Evolutionary conservation across 2,113 vertebrate species (phyloP).

Genomic region (Calidris pugnax): DNA sequence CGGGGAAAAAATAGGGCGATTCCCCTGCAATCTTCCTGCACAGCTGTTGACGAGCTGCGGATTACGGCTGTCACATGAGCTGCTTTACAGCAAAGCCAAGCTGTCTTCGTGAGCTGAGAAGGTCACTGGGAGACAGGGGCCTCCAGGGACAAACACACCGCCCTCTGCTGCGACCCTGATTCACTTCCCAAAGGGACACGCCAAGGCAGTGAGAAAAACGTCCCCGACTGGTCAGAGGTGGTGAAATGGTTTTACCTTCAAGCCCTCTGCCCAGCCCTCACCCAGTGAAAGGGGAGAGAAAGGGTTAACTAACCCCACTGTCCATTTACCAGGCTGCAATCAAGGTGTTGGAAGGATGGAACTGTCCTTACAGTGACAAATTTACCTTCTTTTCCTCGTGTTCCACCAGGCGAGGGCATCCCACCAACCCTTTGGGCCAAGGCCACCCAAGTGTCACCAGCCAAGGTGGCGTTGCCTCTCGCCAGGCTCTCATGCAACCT

Average conservation of each 20-base stretch:
- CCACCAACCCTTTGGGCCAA: accelerated
- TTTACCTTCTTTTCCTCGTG: neutral
- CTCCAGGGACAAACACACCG: neutral
- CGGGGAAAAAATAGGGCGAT: conserved; percentile 82
- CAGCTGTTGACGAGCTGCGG: conserved; percentile 73
- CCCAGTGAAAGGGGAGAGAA: neutral
- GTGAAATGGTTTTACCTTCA: neutral
- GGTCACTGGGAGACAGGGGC: conserved; percentile 72
- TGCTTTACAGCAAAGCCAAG: conserved; percentile 79
- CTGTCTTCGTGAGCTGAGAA: conserved; percentile 76
- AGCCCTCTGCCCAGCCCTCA: neutral
- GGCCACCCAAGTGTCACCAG: neutral
- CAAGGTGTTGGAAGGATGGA: neutral
- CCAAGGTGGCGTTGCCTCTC: neutral
- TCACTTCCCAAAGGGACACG: neutral
- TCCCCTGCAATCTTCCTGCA: conserved; percentile 66
- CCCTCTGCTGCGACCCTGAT: neutral
- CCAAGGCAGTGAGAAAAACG: accelerated
- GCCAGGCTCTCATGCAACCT: neutral
- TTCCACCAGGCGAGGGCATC: neutral
- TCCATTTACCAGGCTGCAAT: accelerated
- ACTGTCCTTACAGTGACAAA: neutral
- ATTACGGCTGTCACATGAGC: conserved; percentile 83
- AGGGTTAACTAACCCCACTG: neutral
- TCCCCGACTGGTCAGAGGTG: accelerated